These are phyloP conservation scores for Microchirus variegatus DNA, from an alignment of 2,797 vertebrate genomes.

Conservation along the genomic window DNA sequence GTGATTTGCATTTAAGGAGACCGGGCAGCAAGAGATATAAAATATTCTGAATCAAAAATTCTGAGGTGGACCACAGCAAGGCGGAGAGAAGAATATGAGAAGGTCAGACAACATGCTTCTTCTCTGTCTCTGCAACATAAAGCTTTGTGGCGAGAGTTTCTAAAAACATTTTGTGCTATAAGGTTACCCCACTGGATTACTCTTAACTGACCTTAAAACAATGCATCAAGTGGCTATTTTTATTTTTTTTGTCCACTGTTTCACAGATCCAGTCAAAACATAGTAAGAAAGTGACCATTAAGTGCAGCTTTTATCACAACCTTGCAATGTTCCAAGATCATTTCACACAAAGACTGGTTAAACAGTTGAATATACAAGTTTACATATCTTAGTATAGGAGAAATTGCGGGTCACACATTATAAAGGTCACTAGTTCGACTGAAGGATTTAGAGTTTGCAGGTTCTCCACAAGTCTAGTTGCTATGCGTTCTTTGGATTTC, in stretches of 20 bases:
- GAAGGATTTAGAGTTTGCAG: too few species aligned
- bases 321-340: too few species aligned
- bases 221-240: neutral
- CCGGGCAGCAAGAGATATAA: slow-evolving; percentile 59
- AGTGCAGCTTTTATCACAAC: too few species aligned
- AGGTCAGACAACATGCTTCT: slow-evolving; percentile 72
- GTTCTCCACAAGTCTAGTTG: too few species aligned
- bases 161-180: slow-evolving; percentile 43
- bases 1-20: slow-evolving; percentile 67
- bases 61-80: slow-evolving; percentile 74
- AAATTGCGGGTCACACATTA: too few species aligned
- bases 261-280: too few species aligned
- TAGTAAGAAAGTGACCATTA: too few species aligned
- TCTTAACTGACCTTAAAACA: slow-evolving; percentile 4
- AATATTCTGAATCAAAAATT: slow-evolving; percentile 70
- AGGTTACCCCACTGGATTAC: slow-evolving; percentile 29
- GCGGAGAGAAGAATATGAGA: slow-evolving; percentile 68
- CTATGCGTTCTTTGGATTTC: too few species aligned
- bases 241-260: neutral
- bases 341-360: too few species aligned
- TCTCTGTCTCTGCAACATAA: slow-evolving; percentile 55
- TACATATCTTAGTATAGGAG: too few species aligned
- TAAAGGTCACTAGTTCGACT: too few species aligned
- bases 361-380: too few species aligned
- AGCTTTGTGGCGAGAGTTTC: slow-evolving; percentile 51